Base-by-base conservation (phyloP, 2,797 vertebrate genomes). In the Galaxias olidus region DNA sequence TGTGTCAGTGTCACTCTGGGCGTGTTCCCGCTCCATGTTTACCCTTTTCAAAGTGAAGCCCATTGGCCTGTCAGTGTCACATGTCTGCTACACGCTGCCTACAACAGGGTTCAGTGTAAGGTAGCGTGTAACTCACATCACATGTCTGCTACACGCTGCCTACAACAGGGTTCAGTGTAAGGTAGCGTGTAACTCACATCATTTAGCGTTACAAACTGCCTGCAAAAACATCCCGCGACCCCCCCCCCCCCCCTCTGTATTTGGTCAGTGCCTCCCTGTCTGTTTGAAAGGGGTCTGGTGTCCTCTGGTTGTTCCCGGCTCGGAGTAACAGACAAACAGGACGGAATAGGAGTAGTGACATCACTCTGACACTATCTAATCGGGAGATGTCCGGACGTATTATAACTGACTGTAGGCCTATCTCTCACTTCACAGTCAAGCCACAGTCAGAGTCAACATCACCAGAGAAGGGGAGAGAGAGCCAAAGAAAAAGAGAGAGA, bases 11-110 rank as follows among this genome's bases (percentile, higher is more conserved):
- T 69, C 75, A 82, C 86, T 88, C 87, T 83, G 65, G 59, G 78
- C 84, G 84, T 88, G 84, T 85, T 84, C 87, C 70, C 83, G 84
- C 86, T 89, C 88, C 83, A 65, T 74, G 80, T 83, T 87, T 90
- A 89, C 90, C 90, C 88, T 90, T 91, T 90, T 89, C 88, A 90
- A 77, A 71, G 64, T 87, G 87, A 89, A 78, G 78, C 72, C 77
- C 84, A 74, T 57, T 19, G 81, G 69, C 43, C 53, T 20, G 76
- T 71, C 30, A 30, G 30, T 30, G 6, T 2, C 30, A 30, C 30
- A 30, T 71, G 72, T 74, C 59, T 19, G 77, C 77, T 81, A 10
- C 46, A 43, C 18, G 40, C 77, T 74, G 77, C 56, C 40, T 19
- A 61, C 20, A n/a, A n/a, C n/a, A 1, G 40, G 59, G 8, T 72